Conservation (phyloP, 2,797 vertebrate species). For the Clarias platycephalus region DNA sequence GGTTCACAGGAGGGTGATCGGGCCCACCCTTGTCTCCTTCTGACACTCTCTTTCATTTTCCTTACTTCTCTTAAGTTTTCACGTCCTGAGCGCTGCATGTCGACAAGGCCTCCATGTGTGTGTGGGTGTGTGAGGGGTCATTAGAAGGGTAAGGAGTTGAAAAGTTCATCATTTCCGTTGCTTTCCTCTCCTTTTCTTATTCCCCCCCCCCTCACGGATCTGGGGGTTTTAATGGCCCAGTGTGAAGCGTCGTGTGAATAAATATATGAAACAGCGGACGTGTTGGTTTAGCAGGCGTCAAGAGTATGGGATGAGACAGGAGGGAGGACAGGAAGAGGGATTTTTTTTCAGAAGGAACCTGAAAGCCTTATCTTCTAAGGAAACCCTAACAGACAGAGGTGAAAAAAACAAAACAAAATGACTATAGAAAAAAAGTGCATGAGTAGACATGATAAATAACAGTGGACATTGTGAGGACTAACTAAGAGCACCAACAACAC, state of each 20-base stretch:
- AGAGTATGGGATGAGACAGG: slow-evolving; percentile 54
- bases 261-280: slow-evolving; percentile 73
- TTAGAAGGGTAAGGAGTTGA: slow-evolving; percentile 39
- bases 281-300: slow-evolving; percentile 73
- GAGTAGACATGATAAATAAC: neutral
- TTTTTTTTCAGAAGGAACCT: neutral
- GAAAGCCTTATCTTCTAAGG: neutral
- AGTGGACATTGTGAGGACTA: neutral
- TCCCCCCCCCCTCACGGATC: slow-evolving; percentile 5
- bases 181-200: slow-evolving; percentile 13
- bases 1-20: slow-evolving; percentile 19
- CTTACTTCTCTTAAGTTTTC: slow-evolving; percentile 24
- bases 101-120: slow-evolving; percentile 23
- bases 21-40: slow-evolving; percentile 23
- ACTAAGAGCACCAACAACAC: neutral
- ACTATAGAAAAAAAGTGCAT: neutral
- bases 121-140: slow-evolving; percentile 33
- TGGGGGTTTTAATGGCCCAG: slow-evolving; percentile 60
- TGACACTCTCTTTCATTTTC: neutral
- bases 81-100: slow-evolving; percentile 41
- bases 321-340: slow-evolving; percentile 4
- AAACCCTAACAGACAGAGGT: too few relatives aligned
- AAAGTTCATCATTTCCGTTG: slow-evolving; percentile 43
- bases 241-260: slow-evolving; percentile 63
- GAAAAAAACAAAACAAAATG: neutral